Evolutionary conservation across 2,797 vertebrate species (phyloP).

Genomic region (Oreonectes daqikongensis): DNA sequence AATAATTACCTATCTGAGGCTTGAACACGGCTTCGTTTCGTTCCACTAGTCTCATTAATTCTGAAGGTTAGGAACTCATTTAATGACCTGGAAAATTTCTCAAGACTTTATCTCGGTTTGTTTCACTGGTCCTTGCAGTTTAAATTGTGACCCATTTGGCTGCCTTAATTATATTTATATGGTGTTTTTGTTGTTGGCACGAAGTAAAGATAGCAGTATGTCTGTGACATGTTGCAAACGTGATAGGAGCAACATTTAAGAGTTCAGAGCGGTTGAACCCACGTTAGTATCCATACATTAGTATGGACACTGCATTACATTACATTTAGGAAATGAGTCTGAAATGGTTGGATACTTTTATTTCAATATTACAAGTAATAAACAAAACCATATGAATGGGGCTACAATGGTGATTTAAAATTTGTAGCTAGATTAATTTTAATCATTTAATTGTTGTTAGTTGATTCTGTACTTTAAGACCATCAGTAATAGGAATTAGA

Average conservation of each 20-base stretch:
- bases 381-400: not conserved
- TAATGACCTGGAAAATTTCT: constrained; percentile 56
- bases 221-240: constrained; percentile 16
- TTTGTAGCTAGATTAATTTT: not conserved
- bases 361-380: constrained; percentile 6
- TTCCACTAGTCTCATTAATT: constrained; percentile 52
- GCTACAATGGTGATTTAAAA: not conserved
- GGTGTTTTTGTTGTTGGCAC: constrained; percentile 23
- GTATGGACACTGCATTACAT: constrained; percentile 6
- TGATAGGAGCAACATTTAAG: constrained; percentile 34
- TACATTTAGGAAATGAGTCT: not conserved
- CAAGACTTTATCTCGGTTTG: constrained; percentile 51
- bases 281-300: constrained; percentile 18
- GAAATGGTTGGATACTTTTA: not conserved
- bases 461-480: not conserved
- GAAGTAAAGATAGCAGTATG: constrained; percentile 29
- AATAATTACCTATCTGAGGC: constrained; percentile 46
- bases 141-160: constrained; percentile 33
- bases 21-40: constrained; percentile 46
- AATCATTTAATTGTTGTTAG: not conserved
- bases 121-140: constrained; percentile 49
- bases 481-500: not conserved
- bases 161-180: constrained; percentile 50
- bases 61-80: constrained; percentile 42
- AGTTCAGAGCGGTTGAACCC: constrained; percentile 16